These are phyloP conservation scores for Euspilapteryx auroguttella DNA, from an alignment of 2,888 invertebrate species.

Conservation along the genomic window DNA sequence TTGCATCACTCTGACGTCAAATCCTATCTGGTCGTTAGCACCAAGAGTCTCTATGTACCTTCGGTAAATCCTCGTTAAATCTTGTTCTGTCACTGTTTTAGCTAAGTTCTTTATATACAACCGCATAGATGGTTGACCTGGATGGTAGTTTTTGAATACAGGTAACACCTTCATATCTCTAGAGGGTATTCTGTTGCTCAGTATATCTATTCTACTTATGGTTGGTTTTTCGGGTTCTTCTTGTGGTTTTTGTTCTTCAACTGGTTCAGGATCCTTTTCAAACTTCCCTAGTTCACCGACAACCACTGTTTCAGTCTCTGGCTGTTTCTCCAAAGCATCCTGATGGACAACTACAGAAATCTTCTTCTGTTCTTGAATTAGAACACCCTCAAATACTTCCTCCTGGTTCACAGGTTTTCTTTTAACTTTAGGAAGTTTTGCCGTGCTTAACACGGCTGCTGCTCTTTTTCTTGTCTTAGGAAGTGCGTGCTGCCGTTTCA, in stretches of 20 bases:
- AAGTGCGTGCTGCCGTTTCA: constrained; percentile 34
- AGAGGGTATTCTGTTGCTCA: constrained; percentile 67
- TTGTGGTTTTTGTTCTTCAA: constrained; percentile 12
- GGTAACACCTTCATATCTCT: constrained; percentile 74
- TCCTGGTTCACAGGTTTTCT: constrained; percentile 23
- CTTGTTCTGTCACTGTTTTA: constrained; percentile 74
- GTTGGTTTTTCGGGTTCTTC: constrained; percentile 25
- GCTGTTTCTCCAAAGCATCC: constrained; percentile 29
- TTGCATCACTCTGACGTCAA: constrained; percentile 83
- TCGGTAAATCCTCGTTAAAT: constrained; percentile 76
- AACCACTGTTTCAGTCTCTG: constrained; percentile 26
- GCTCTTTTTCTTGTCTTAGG: constrained; percentile 29
- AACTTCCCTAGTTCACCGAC: constrained; percentile 44
- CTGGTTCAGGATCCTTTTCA: constrained; percentile 24
- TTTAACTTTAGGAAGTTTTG: constrained; percentile 21
- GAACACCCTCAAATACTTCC: constrained; percentile 40
- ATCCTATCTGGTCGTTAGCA: constrained; percentile 42
- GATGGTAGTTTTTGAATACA: constrained; percentile 84
- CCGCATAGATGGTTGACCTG: constrained; percentile 79
- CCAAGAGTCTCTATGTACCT: constrained; percentile 56
- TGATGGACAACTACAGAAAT: constrained; percentile 40
- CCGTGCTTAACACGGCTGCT: constrained; percentile 18
- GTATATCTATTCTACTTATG: constrained; percentile 67
- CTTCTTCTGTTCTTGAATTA: constrained; percentile 36
- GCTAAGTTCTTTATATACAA: constrained; percentile 92